These are phyloP conservation scores for Nycticryphes semicollaris DNA, from an alignment of 2,113 vertebrate species.

Conservation along the genomic window DNA sequence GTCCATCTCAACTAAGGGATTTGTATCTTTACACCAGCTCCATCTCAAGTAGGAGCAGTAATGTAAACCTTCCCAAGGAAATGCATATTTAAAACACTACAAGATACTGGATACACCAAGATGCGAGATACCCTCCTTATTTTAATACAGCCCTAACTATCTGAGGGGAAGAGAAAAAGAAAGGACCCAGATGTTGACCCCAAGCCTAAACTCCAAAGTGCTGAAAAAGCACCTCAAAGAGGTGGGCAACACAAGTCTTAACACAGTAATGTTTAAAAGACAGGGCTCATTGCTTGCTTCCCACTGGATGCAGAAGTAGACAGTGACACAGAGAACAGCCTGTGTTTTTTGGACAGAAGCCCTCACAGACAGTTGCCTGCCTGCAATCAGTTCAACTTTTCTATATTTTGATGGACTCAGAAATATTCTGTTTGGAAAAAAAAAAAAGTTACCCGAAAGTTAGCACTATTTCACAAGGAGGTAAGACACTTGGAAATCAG, in stretches of 20 bases:
- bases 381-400: not conserved
- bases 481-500: not conserved
- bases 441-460: not conserved
- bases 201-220: not conserved
- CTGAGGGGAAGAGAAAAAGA: not conserved
- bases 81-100: not conserved
- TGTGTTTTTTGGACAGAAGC: not conserved
- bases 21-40: not conserved
- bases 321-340: not conserved
- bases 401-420: not conserved
- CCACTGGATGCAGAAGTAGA: not conserved
- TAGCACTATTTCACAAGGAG: not conserved
- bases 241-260: not conserved
- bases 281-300: not conserved
- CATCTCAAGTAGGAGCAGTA: not conserved
- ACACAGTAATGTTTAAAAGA: not conserved
- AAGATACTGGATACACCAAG: not conserved
- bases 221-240: not conserved
- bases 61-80: not conserved
- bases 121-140: not conserved
- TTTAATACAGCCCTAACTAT: not conserved
- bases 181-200: not conserved
- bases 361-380: not conserved
- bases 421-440: not conserved
- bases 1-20: not conserved